phyloP scores from a whole-genome alignment of 2,113 vertebrate genomes.

The Colaptes auratus region DNA sequence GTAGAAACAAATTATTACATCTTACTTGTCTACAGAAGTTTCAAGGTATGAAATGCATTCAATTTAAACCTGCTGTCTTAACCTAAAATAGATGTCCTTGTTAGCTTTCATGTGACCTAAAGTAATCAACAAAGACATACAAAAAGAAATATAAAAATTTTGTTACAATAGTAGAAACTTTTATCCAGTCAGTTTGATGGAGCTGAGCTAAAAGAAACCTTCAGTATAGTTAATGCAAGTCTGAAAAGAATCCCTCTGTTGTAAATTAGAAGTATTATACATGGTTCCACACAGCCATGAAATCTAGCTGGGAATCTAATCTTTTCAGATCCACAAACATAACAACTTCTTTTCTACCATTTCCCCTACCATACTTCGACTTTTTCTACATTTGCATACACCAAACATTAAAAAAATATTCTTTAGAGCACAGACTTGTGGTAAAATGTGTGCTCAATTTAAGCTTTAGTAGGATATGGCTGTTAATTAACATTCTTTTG shows the following conservation, averaged over 20 bases:
- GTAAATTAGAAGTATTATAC: background rate
- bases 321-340: background rate
- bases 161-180: background rate
- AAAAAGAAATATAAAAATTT: background rate
- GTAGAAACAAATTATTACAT: conserved; percentile 40
- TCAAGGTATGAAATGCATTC: background rate
- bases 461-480: background rate
- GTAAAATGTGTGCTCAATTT: background rate
- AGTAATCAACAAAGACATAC: background rate
- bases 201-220: background rate
- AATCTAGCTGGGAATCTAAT: background rate
- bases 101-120: background rate
- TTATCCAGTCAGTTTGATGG: background rate
- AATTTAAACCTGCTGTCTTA: background rate
- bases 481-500: background rate
- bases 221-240: background rate
- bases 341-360: background rate
- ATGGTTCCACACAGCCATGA: background rate
- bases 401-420: background rate
- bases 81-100: background rate
- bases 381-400: background rate
- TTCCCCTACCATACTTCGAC: background rate
- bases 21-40: conserved; percentile 3
- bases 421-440: background rate
- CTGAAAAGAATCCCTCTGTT: background rate